phyloP scores from a whole-genome alignment of 2,797 vertebrate genomes.

The Sebastes diaconus region DNA sequence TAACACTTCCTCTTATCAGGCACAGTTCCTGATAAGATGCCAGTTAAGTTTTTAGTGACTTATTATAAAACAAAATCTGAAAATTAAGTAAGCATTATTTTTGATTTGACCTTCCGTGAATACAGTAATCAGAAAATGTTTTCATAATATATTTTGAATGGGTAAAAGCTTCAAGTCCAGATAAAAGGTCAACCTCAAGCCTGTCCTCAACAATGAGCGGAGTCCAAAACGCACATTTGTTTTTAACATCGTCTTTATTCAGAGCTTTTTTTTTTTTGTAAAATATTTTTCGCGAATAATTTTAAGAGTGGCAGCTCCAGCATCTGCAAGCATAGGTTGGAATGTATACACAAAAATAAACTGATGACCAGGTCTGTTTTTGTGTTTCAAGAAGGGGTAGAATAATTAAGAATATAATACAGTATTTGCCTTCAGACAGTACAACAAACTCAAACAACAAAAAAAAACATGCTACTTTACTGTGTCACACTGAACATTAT shows the following conservation, averaged over 20 bases:
- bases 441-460: constrained; percentile 23
- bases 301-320: constrained; percentile 43
- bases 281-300: constrained; percentile 59
- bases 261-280: constrained; percentile 51
- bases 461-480: constrained; percentile 21
- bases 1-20: constrained; percentile 7
- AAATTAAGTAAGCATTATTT: neutral
- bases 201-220: constrained; percentile 2
- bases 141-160: neutral
- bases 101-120: neutral
- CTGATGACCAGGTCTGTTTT: constrained; percentile 8
- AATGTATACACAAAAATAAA: constrained; percentile 62
- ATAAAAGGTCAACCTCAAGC: neutral
- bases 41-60: neutral
- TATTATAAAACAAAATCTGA: neutral
- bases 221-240: neutral
- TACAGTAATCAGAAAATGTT: neutral
- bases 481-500: constrained; percentile 11
- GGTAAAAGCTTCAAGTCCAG: neutral
- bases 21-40: neutral
- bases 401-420: constrained; percentile 35
- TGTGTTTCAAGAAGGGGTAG: constrained; percentile 16
- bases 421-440: constrained; percentile 31
- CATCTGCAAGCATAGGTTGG: constrained; percentile 59
- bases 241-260: constrained; percentile 67